Conservation (phyloP, 2,797 vertebrate species). For the Enteromius trimaculatus region DNA sequence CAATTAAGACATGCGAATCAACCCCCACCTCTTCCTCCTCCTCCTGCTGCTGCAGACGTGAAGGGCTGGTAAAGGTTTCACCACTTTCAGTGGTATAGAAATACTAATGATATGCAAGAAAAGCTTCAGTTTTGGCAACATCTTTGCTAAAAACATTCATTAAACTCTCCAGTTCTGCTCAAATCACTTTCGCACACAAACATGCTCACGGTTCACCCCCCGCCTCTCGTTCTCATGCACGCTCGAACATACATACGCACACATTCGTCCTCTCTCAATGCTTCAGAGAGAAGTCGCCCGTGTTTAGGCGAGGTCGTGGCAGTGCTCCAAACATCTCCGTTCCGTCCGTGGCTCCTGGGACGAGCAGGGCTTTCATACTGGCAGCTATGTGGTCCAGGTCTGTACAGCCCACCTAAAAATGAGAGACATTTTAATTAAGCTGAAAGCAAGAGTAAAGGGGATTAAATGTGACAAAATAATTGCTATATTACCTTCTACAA, state of each 20-base stretch:
- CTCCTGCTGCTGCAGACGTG: constrained; percentile 6
- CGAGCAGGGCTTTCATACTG: constrained; percentile 90
- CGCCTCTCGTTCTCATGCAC: constrained; percentile 1
- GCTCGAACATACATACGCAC: constrained; percentile 22
- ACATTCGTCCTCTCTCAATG: constrained; percentile 67
- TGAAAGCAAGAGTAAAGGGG: not conserved
- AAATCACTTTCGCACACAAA: constrained; percentile 32
- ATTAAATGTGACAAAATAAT: not conserved
- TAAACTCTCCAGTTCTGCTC: constrained; percentile 9
- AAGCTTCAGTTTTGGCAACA: constrained; percentile 36
- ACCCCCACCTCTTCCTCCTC: not conserved
- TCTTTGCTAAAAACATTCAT: constrained; percentile 43
- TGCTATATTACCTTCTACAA: not conserved
- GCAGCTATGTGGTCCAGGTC: constrained; percentile 92
- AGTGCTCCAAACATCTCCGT: constrained; percentile 92
- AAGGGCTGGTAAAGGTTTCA: constrained; percentile 22
- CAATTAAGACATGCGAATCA: constrained; percentile 7
- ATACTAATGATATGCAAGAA: constrained; percentile 27
- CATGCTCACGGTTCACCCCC: not conserved
- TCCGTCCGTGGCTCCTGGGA: constrained; percentile 85
- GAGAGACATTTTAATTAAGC: constrained; percentile 24
- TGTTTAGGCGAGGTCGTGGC: constrained; percentile 90
- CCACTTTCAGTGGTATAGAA: constrained; percentile 28
- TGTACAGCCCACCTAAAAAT: constrained; percentile 81
- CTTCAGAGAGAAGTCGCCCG: constrained; percentile 88